These are phyloP conservation scores for Biston betularia DNA, from an alignment of 2,888 invertebrate species.

Conservation along the genomic window DNA sequence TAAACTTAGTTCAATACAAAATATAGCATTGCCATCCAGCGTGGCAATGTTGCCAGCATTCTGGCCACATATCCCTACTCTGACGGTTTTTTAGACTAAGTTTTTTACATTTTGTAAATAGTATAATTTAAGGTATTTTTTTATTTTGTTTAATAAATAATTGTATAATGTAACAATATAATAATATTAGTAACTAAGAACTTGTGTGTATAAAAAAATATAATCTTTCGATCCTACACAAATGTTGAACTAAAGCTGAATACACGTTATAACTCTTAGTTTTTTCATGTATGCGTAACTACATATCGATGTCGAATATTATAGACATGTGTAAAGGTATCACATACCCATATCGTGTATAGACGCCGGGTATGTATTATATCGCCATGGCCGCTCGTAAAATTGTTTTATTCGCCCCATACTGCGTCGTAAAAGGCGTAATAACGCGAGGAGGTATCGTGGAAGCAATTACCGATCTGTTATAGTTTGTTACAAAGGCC, in stretches of 20 bases:
- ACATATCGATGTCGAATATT: slow-evolving; percentile 18
- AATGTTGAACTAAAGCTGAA: neutral
- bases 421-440: slow-evolving; percentile 86
- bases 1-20: no score
- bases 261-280: neutral
- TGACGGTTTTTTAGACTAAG: no score
- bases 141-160: no score
- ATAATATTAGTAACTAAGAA: no score
- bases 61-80: no score
- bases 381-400: slow-evolving; percentile 85
- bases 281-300: neutral
- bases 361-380: slow-evolving; percentile 67
- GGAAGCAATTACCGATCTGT: slow-evolving; percentile 86
- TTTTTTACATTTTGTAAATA: no score
- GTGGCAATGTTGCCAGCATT: no score
- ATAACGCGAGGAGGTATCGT: slow-evolving; percentile 86
- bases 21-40: no score
- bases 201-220: no score
- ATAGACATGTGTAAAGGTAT: slow-evolving; percentile 36
- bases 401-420: slow-evolving; percentile 86
- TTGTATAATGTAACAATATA: no score
- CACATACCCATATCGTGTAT: slow-evolving; percentile 49
- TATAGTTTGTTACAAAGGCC: slow-evolving; percentile 86
- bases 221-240: neutral
- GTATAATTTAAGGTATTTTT: no score